These are phyloP conservation scores for Anticlea derivata DNA, from an alignment of 2,888 invertebrate genomes.

Conservation along the genomic window DNA sequence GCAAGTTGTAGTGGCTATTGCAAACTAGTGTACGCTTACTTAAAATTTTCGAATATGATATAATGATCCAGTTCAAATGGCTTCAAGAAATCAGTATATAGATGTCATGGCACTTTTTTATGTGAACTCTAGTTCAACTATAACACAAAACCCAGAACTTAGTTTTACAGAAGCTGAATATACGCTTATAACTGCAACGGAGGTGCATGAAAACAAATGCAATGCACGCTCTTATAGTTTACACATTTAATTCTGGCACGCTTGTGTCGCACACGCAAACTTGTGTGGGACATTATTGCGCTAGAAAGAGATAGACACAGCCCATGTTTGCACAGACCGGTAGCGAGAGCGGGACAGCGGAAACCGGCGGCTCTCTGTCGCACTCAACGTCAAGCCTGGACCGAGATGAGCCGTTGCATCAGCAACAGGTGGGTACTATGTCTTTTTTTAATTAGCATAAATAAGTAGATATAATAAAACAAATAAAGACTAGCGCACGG, in stretches of 20 bases:
- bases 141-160: neutral
- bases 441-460: too few relatives aligned
- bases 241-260: constrained; percentile 34
- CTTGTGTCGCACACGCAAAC: constrained; percentile 26
- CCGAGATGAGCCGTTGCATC: constrained; percentile 88
- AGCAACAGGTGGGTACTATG: constrained; percentile 76
- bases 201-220: constrained; percentile 13
- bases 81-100: too few relatives aligned
- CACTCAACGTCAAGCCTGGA: constrained; percentile 95
- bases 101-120: too few relatives aligned
- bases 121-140: too few relatives aligned
- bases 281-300: constrained; percentile 46
- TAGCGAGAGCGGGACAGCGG: constrained; percentile 83
- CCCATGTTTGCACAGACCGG: constrained; percentile 70
- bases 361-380: constrained; percentile 86
- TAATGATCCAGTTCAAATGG: too few relatives aligned
- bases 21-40: too few relatives aligned
- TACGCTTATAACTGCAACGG: constrained; percentile 2
- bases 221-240: constrained; percentile 22
- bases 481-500: too few relatives aligned
- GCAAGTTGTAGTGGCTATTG: too few relatives aligned
- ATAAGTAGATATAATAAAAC: too few relatives aligned
- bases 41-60: too few relatives aligned
- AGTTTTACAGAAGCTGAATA: constrained; percentile 6
- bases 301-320: constrained; percentile 54